Base-by-base conservation (phyloP, 37 sponge, comb jelly and placozoan species). In the Bolinopsis microptera region DNA sequence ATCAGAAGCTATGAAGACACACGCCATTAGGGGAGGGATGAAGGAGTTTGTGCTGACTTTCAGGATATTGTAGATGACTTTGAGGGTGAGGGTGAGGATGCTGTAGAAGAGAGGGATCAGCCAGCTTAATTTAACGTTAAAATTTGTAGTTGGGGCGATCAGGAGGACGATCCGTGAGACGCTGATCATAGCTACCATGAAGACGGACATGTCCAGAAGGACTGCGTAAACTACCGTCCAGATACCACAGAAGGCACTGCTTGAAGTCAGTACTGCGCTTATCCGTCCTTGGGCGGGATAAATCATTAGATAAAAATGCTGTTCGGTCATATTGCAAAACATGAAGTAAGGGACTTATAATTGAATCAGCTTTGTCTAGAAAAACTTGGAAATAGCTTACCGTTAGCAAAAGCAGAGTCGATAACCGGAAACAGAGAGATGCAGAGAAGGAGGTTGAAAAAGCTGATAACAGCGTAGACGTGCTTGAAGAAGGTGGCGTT, bases 221-320 rank as follows among this genome's bases (percentile, higher is more conserved):
- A 26, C 21, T 2, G 2, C 74, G 30, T 28, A 70, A 3, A 70
- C 26, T 5, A 70, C 74, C 3, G 74, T 28, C 74, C 74, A 70
- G 74, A 26, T 28, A 22, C 3, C 30, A 70, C 74, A 70, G 74
- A 70, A 28, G 3, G 3, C 2, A n/a, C 24, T 24, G 21, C 74
- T 26, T n/a, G 74, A 28, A n/a, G 30, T 70, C 24, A 70, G 21
- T 3, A 70, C 3, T 28, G 1, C 21, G 16, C 74, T 22, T n/a
- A 70, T 70, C 16, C 74, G 74, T 28, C 74, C 74, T 70, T n/a
- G 68, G n/a, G n/a, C n/a, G n/a, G n/a, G n/a, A n/a, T n/a, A n/a
- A n/a, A n/a, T n/a, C n/a, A n/a, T n/a, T n/a, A n/a, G n/a, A n/a
- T n/a, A n/a, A n/a, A n/a, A n/a, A n/a, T n/a, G n/a, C n/a, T n/a